Evolutionary conservation across 35 echinoderm and acorn worm genomes (phyloP).

Genomic region (Holothuria glaberrima): DNA sequence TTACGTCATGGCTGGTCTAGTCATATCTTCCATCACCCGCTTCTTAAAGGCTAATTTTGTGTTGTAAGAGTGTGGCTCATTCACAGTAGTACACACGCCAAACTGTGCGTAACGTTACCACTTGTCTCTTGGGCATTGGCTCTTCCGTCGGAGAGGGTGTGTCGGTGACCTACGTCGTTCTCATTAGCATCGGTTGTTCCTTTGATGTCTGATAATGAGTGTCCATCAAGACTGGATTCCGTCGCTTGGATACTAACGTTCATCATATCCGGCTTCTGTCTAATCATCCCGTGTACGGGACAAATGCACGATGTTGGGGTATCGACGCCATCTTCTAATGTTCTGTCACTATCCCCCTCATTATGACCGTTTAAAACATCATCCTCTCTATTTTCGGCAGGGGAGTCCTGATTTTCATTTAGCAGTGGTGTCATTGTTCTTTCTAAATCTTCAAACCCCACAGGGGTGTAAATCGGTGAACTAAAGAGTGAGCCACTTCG

Average conservation of each 20-base stretch:
- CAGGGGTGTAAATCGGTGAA: constrained; percentile 41
- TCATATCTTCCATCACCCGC: too few relatives aligned
- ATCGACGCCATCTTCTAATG: neutral
- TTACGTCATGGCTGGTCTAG: too few relatives aligned
- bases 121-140: neutral
- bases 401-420: too few relatives aligned
- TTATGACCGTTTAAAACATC: neutral
- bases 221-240: neutral
- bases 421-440: neutral
- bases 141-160: too few relatives aligned
- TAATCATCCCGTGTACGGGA: neutral
- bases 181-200: neutral
- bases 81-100: constrained; percentile 15
- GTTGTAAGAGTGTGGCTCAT: too few relatives aligned
- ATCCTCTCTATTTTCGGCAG: neutral
- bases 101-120: constrained; percentile 10
- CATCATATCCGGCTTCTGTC: neutral
- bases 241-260: constrained; percentile 7
- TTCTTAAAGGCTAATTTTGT: too few relatives aligned
- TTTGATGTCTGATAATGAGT: constrained; percentile 3
- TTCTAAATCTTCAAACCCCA: constrained; percentile 19
- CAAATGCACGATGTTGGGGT: neutral
- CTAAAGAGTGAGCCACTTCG: constrained; percentile 28
- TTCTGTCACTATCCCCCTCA: neutral
- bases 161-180: neutral